Base-by-base conservation (phyloP, 2,113 vertebrate genomes). In the Loxodonta africana region DNA sequence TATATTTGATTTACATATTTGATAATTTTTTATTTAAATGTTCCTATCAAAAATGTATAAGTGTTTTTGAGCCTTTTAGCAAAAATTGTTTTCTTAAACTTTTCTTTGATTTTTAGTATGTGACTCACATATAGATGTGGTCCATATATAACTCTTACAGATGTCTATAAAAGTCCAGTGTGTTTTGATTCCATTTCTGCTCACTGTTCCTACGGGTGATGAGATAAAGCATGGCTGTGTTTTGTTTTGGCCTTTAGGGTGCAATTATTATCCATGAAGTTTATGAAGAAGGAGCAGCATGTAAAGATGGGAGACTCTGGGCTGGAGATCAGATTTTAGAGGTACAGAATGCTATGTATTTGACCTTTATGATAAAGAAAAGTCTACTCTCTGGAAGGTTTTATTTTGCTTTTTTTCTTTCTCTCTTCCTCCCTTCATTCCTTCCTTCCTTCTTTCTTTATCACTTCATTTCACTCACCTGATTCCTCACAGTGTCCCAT, bases 211-310 rank as follows among this genome's bases (percentile, higher is more conserved):
- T 60, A 28, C 25, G 23, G 51, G 83, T 37, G 30, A 33, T 63
- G 46, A 28, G 1, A 28, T 92, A 37, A 88, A 82, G 6, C 30
- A 7, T 57, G 25, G 1, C 2, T 91, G 12, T 91, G 85, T 93
- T 97, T 92, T 14, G 41, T 97, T 65, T 96, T 92, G 86, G 17
- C 91, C 77, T 44, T 63, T 97, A 99, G 99, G 99, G 99, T 67
- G 99, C 99, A 90, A 99, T 99, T 97, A 99, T 99, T 96, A 99
- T 99, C 96, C 99, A 99, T 33, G 99, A 99, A 98, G 99, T 99
- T 1, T 99, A 99, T 91, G 99, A 99, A 98, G 99, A 99, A 98
- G 99, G 99, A 90, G 99, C 99, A 60, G 99, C 99, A 26, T 99
- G 99, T 82, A 99, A 99, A 98, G 99, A 99, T 92, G 99, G 99